phyloP scores from a whole-genome alignment of 2,113 vertebrate genomes.

The Panurus biarmicus region DNA sequence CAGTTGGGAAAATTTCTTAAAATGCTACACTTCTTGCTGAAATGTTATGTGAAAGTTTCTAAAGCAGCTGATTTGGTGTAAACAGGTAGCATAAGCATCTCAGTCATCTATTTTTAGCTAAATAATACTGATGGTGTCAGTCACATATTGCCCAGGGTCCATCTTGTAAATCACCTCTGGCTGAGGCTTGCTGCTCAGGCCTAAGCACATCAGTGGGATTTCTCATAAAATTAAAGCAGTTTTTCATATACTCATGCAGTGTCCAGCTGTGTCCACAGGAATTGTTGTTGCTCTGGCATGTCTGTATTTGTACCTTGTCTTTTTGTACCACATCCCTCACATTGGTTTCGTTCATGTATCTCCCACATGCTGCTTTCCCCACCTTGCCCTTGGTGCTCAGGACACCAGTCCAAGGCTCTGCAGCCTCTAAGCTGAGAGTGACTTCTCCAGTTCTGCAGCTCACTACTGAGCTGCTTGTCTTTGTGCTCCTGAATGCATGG shows the following conservation, averaged over 20 bases:
- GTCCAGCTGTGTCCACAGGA: background rate
- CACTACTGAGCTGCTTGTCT: background rate
- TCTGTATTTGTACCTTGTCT: background rate
- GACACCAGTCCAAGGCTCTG: background rate
- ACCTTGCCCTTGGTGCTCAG: background rate
- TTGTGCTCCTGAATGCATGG: background rate
- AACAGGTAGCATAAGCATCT: background rate
- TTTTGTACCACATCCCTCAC: background rate
- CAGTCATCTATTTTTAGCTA: background rate
- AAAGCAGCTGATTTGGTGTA: background rate
- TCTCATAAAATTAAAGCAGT: background rate
- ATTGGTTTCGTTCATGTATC: background rate
- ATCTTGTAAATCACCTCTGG: background rate
- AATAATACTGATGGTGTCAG: background rate
- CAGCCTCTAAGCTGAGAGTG: background rate
- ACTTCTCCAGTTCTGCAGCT: background rate
- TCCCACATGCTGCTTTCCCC: background rate
- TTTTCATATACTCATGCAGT: background rate
- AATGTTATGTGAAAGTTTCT: background rate
- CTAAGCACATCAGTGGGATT: background rate
- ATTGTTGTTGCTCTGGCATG: background rate
- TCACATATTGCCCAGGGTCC: background rate
- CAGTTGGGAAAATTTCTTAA: background rate
- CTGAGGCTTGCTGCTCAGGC: background rate
- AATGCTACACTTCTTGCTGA: background rate